Percentiles rank a stretch among this genome's conserved stretches.
Conservation (phyloP, 2,113 vertebrate species). For the Podocnemis expansa region DNA sequence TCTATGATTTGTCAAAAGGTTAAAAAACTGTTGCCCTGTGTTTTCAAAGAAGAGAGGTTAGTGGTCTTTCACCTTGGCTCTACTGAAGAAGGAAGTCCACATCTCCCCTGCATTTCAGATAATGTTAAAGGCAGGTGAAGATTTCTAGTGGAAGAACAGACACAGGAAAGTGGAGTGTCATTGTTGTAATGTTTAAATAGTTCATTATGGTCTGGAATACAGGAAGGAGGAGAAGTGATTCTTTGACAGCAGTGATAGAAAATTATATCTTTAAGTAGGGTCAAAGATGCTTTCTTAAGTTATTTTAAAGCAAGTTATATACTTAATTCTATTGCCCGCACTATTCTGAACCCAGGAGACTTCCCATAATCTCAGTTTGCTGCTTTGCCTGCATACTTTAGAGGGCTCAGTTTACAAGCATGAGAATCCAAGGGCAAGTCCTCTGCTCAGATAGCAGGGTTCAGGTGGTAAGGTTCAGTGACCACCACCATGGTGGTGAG, state of each 20-base stretch:
- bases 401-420: neutral
- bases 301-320: neutral
- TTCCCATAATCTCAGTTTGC: neutral
- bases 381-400: neutral
- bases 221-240: neutral
- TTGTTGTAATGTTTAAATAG: neutral
- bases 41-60: neutral
- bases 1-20: neutral
- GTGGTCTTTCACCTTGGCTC: neutral
- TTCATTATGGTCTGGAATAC: neutral
- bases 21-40: neutral
- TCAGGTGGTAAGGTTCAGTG: neutral
- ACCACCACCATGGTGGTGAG: accelerated
- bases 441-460: neutral
- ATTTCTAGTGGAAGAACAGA: neutral
- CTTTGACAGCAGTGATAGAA: neutral
- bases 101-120: neutral
- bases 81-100: accelerated
- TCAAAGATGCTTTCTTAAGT: neutral
- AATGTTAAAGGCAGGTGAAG: neutral
- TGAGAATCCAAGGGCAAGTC: neutral
- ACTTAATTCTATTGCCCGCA: neutral
- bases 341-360: neutral
- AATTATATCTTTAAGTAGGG: neutral
- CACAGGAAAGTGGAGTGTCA: neutral